Percentiles rank a stretch among this genome's conserved stretches.
Evolutionary conservation across 2,797 vertebrate genomes (phyloP).

Genomic region (Galago senegalensis): DNA sequence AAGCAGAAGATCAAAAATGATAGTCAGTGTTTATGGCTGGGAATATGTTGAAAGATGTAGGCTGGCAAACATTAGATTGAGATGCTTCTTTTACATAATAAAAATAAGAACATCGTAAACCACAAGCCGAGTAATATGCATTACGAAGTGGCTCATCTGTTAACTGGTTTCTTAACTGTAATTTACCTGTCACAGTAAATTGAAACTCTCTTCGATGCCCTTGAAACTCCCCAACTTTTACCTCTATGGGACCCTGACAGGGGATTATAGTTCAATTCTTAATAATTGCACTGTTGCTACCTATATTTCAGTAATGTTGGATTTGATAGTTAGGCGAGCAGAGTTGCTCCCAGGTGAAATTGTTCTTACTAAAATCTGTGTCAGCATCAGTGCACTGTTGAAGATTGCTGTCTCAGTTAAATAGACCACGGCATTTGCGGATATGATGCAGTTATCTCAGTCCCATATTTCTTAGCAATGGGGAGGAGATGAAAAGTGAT

Average conservation of each 20-base stretch:
- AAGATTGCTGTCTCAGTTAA: slow-evolving; percentile 74
- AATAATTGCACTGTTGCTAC: neutral
- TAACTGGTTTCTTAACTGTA: neutral
- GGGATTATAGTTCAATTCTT: neutral
- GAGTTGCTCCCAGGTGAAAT: slow-evolving; percentile 52
- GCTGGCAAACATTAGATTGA: slow-evolving; percentile 27
- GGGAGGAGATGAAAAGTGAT: slow-evolving; percentile 50
- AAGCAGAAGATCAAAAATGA: slow-evolving; percentile 55
- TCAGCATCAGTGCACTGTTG: slow-evolving; percentile 41
- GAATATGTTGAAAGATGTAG: slow-evolving; percentile 61
- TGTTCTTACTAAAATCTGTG: slow-evolving; percentile 67
- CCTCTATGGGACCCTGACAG: neutral
- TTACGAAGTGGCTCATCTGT: neutral
- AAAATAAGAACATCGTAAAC: slow-evolving; percentile 70
- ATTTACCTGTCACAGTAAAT: neutral
- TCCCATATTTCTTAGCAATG: slow-evolving; percentile 73
- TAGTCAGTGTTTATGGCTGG: slow-evolving; percentile 43
- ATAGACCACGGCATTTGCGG: slow-evolving; percentile 66
- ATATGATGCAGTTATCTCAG: slow-evolving; percentile 70
- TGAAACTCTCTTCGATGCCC: slow-evolving; percentile 30
- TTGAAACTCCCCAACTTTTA: neutral
- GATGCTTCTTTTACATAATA: slow-evolving; percentile 29
- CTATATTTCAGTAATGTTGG: neutral
- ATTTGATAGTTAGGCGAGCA: neutral
- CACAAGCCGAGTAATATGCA: neutral